phyloP scores from a whole-genome alignment of 2,797 vertebrate genomes.

The Notolabrus celidotus region DNA sequence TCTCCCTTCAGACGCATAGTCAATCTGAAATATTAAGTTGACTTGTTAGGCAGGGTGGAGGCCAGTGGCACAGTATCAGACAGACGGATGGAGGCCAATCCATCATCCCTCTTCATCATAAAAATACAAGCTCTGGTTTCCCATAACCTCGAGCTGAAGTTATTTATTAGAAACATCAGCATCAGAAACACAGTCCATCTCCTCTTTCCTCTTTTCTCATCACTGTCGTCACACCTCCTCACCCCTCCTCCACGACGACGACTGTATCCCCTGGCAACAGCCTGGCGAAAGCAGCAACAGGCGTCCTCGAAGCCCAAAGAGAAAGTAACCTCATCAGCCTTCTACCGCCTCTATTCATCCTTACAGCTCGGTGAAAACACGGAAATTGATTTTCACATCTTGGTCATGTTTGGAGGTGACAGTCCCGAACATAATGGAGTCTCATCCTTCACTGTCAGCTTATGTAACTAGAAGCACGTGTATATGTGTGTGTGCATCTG shows the following conservation, averaged over 20 bases:
- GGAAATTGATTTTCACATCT: not conserved
- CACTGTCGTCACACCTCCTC: constrained; percentile 59
- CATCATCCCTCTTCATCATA: not conserved
- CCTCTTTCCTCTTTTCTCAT: constrained; percentile 43
- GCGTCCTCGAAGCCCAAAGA: constrained; percentile 43
- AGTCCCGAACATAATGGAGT: not conserved
- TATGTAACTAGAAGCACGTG: constrained; percentile 10
- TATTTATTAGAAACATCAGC: constrained; percentile 19
- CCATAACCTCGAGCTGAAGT: not conserved
- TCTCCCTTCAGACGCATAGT: too few relatives aligned
- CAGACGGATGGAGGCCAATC: too few relatives aligned
- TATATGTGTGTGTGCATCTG: not conserved
- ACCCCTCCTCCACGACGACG: constrained; percentile 1
- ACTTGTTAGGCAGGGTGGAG: too few relatives aligned
- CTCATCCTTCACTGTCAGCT: constrained; percentile 28
- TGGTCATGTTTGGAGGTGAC: not conserved
- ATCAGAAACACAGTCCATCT: constrained; percentile 21
- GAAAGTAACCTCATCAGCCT: constrained; percentile 23
- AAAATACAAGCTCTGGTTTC: not conserved
- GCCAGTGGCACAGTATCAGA: too few relatives aligned
- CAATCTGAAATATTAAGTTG: too few relatives aligned
- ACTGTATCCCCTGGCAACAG: constrained; percentile 80
- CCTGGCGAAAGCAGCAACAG: constrained; percentile 68
- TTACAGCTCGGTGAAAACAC: not conserved
- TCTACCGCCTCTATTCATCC: constrained; percentile 7